These are phyloP conservation scores for Pseudochaenichthys georgianus DNA, from an alignment of 2,797 vertebrate species.

Conservation along the genomic window DNA sequence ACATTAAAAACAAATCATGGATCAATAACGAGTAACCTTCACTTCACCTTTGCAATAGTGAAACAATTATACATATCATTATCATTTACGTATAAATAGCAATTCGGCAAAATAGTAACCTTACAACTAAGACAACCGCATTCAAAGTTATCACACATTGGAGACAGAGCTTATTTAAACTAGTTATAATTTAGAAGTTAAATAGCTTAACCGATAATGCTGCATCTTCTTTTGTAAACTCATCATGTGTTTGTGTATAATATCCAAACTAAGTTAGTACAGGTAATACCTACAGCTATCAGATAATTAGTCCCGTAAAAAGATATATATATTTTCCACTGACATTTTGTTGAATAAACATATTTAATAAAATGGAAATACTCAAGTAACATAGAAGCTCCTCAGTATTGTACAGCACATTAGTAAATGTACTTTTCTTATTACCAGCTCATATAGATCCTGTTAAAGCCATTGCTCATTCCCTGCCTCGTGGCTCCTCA, in stretches of 20 bases:
- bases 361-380: background rate
- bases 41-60: background rate
- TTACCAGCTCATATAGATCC: background rate
- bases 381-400: background rate
- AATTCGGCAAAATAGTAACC: background rate
- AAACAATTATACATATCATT: background rate
- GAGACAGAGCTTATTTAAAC: background rate
- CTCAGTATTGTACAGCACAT: background rate
- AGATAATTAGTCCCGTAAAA: background rate
- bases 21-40: conserved; percentile 1
- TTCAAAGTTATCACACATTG: background rate
- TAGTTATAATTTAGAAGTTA: background rate
- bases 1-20: conserved; percentile 25
- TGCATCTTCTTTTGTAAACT: background rate
- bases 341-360: background rate
- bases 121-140: background rate
- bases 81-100: background rate
- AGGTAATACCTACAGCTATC: background rate
- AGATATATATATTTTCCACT: background rate
- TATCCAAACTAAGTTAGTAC: background rate
- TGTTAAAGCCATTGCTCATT: background rate
- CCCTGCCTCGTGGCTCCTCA: background rate
- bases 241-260: background rate
- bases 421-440: background rate
- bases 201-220: background rate